These are phyloP conservation scores for Connochaetes taurinus DNA, from an alignment of 2,113 vertebrate genomes.

Conservation along the genomic window DNA sequence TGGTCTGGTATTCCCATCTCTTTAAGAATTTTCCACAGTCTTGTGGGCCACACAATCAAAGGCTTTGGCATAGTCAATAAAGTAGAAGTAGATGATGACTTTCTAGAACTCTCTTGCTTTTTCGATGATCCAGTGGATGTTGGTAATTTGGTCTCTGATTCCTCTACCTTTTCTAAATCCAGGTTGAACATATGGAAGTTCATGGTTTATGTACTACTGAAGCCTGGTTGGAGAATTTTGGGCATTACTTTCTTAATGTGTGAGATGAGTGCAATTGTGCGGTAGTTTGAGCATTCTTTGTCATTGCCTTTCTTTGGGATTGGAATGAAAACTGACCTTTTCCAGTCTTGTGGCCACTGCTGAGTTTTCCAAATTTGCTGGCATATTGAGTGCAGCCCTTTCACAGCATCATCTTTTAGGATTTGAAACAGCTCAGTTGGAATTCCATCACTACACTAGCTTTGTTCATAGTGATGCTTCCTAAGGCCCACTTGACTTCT, in stretches of 20 bases:
- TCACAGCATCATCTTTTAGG: background rate
- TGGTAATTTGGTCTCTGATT: background rate
- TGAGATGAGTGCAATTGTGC: background rate
- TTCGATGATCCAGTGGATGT: background rate
- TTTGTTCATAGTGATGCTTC: background rate
- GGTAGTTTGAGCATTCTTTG: background rate
- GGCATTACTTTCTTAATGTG: background rate
- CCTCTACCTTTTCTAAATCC: background rate
- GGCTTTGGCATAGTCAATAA: background rate
- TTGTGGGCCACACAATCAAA: background rate
- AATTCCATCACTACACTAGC: background rate
- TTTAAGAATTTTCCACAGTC: background rate
- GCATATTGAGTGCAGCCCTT: background rate
- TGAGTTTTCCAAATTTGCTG: background rate
- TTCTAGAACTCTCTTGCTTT: background rate
- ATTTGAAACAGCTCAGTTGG: background rate
- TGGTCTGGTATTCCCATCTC: background rate
- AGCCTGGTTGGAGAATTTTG: background rate
- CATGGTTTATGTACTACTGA: background rate
- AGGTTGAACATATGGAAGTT: background rate
- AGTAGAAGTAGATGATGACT: background rate
- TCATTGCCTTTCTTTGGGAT: background rate
- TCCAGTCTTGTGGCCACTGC: background rate
- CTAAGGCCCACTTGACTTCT: background rate
- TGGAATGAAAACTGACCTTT: background rate